phyloP scores from a whole-genome alignment of 1,140 invertebrate species.

The Stegodyphus dumicola region DNA sequence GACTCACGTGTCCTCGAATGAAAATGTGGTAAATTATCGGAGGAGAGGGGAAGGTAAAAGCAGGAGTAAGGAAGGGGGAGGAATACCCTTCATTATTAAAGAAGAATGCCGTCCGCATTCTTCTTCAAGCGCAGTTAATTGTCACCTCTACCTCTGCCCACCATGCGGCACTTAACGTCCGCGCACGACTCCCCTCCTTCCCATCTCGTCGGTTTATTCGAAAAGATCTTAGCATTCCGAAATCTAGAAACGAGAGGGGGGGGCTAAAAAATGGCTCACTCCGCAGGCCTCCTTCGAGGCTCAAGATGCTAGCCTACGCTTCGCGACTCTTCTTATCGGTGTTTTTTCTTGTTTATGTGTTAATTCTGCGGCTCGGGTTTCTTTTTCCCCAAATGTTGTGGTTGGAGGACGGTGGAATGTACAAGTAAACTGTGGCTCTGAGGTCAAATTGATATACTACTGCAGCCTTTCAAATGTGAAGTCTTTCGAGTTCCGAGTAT shows the following conservation, averaged over 20 bases:
- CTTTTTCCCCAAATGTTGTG: too few species aligned
- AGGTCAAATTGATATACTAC: too few species aligned
- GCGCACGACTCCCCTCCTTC: too few species aligned
- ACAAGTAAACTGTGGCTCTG: too few species aligned
- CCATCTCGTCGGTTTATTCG: too few species aligned
- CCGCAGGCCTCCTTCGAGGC: constrained; percentile 17
- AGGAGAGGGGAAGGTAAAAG: too few species aligned
- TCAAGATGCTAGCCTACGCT: constrained; percentile 27
- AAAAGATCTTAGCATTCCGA: constrained; percentile 15
- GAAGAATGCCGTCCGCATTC: constrained; percentile 23
- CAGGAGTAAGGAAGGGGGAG: too few species aligned
- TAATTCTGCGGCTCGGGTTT: neutral
- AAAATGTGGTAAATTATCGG: too few species aligned
- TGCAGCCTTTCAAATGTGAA: too few species aligned
- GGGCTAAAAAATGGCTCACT: constrained; percentile 9
- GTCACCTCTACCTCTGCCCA: neutral
- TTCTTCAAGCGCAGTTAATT: constrained; percentile 16
- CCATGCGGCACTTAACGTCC: neutral
- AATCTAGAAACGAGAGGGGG: constrained; percentile 17
- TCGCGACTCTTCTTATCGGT: constrained; percentile 34
- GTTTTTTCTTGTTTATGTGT: constrained; percentile 40
- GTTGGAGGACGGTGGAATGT: too few species aligned
- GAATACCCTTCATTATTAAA: neutral
- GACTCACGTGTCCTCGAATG: too few species aligned
- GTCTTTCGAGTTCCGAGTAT: too few species aligned